A percentile compares a stretch with the other conserved stretches of the same genome.
These are phyloP conservation scores for Hemistola chrysoprasaria DNA, from an alignment of 2,888 invertebrate species.

Conservation along the genomic window DNA sequence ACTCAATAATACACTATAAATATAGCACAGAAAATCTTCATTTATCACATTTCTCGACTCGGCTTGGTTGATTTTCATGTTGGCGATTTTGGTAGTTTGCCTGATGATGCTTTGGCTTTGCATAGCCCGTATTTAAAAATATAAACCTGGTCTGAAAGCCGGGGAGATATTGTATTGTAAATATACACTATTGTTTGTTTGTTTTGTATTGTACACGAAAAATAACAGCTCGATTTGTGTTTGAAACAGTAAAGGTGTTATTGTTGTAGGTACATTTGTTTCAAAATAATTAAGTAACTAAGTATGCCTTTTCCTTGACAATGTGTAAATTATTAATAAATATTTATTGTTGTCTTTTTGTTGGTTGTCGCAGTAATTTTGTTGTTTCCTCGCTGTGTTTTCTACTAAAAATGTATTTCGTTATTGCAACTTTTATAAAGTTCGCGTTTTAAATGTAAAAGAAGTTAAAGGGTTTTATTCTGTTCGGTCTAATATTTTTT, in stretches of 20 bases:
- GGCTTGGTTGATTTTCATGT: constrained; percentile 71
- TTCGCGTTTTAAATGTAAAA: constrained; percentile 11
- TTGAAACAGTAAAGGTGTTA: constrained; percentile 4
- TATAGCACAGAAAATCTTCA: constrained; percentile 46
- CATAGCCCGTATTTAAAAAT: constrained; percentile 42
- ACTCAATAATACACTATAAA: too few species aligned
- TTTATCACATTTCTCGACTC: constrained; percentile 54
- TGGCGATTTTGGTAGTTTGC: constrained; percentile 47
- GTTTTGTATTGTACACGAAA: constrained; percentile 16
- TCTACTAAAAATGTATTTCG: constrained; percentile 37
- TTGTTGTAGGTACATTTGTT: constrained; percentile 10
- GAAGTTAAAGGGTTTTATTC: too few species aligned
- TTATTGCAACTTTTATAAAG: constrained; percentile 14
- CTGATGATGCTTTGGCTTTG: constrained; percentile 56
- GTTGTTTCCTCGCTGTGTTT: background rate
- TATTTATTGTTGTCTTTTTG: constrained; percentile 6
- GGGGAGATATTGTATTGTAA: constrained; percentile 10
- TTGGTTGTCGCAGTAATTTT: constrained; percentile 10
- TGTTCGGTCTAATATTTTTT: too few species aligned
- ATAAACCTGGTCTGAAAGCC: constrained; percentile 20
- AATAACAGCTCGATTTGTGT: constrained; percentile 22
- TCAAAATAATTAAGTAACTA: background rate
- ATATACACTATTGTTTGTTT: constrained; percentile 13
- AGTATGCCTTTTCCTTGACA: background rate
- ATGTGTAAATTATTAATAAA: constrained; percentile 5